Evolutionary conservation across 2,888 invertebrate genomes (phyloP), one percentile per base, ranked within the genome.

Genomic region (Acronicta psi): DNA sequence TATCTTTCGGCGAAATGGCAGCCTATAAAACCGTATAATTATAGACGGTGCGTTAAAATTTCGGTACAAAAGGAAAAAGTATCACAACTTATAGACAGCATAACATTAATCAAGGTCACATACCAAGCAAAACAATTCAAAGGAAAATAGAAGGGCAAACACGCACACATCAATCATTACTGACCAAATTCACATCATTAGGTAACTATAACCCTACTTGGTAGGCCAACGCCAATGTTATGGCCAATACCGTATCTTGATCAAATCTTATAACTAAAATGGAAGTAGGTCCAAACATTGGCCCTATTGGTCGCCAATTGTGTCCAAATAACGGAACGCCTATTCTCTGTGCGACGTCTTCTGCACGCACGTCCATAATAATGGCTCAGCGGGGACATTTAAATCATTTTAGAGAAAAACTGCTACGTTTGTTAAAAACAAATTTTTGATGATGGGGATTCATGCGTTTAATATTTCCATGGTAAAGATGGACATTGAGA

Each of bases 361-460:
- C 82, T 64, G 76, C 81, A 84, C 84, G 90, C 87, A 87, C 90
- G 84, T 76, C 66, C 52, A 59, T 77, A 87, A 87, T 83, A 74
- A 61, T 66, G 69, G 68, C 88, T 40, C 87, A 89, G 86, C 88
- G 79, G 82, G 87, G 72, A 81, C 73, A 77, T 79, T 83, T 81
- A 64, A 77, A 80, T 72, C 61, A 66, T 58, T 69, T 66, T 55
- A 10, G 16, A 25, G 61, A 64, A 69, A 78, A 76, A 57, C 54
- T 66, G 53, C 49, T 38, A 52, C 42, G 20, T 69, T 69, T 69
- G 54, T 50, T 59, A 37, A 58, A 60, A 70, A 51, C 52, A 36
- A 75, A 73, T 76, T 64, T 53, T 10, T 31, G 29, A 45, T 59
- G 38, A 64, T 63, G 38, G 38, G 38, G 20, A 63, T 38, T 75